A percentile compares a stretch with the other conserved stretches of the same genome.
Evolutionary conservation across 2,113 vertebrate species (phyloP).

Genomic region (Silurus meridionalis): DNA sequence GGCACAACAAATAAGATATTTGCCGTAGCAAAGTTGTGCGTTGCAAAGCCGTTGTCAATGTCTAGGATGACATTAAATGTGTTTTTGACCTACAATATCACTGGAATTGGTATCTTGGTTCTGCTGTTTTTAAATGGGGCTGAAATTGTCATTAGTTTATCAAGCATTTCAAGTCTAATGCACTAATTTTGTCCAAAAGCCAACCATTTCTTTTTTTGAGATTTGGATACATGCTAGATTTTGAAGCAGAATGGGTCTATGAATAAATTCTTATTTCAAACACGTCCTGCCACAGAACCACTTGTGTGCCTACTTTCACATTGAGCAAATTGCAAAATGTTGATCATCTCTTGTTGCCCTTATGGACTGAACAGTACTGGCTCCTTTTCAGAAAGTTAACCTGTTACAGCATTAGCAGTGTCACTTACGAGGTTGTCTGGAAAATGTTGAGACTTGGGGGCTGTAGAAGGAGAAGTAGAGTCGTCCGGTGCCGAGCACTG

Average conservation of each 20-base stretch:
- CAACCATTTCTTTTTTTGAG: neutral
- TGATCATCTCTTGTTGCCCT: neutral
- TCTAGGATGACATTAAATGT: neutral
- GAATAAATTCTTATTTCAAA: neutral
- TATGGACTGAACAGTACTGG: neutral
- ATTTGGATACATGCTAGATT: neutral
- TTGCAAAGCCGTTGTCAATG: neutral
- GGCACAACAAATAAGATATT: neutral
- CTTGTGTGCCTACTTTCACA: neutral
- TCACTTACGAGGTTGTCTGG: slow-evolving; percentile 57
- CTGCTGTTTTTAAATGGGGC: neutral
- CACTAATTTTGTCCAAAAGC: neutral
- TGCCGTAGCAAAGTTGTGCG: neutral
- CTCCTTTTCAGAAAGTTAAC: neutral
- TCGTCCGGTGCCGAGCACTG: slow-evolving; percentile 53
- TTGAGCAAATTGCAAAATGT: neutral
- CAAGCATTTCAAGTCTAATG: neutral
- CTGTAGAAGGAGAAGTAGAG: slow-evolving; percentile 58
- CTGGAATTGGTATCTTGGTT: neutral
- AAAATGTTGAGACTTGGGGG: slow-evolving; percentile 59
- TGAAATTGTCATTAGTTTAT: neutral
- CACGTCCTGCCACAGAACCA: neutral
- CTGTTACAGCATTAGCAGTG: neutral
- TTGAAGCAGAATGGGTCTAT: neutral
- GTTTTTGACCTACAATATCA: neutral